These are phyloP conservation scores for Cephalotes varians DNA, from an alignment of 2,888 invertebrate genomes.

Conservation along the genomic window DNA sequence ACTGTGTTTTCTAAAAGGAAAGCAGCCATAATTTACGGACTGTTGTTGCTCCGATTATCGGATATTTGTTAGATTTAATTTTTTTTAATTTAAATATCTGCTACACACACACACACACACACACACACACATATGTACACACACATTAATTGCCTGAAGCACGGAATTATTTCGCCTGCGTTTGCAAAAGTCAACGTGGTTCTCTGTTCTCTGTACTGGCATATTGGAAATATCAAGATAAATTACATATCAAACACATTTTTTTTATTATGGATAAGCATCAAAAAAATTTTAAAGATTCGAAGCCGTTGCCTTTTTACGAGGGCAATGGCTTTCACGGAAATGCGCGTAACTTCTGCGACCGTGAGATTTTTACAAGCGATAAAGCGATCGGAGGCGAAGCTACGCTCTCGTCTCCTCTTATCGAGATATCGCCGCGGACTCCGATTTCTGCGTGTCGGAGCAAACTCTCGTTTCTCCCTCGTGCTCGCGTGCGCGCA, in stretches of 20 bases:
- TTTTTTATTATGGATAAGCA: background rate
- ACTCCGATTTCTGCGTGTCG: constrained; percentile 59
- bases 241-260: background rate
- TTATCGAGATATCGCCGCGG: constrained; percentile 46
- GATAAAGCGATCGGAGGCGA: background rate
- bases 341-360: background rate
- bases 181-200: background rate
- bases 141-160: background rate
- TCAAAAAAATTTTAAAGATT: background rate
- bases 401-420: background rate
- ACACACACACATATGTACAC: too few relatives aligned
- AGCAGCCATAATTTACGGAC: background rate
- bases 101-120: too few relatives aligned
- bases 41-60: background rate
- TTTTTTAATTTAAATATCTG: background rate
- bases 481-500: constrained; percentile 25
- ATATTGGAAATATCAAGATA: background rate
- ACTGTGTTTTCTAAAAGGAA: too few relatives aligned
- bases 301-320: background rate
- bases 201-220: background rate
- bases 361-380: background rate
- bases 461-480: background rate
- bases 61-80: constrained; percentile 21
- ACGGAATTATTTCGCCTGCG: constrained; percentile 13
- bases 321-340: background rate